These are phyloP conservation scores for Orchestia grillus DNA, from an alignment of 1,140 invertebrate genomes.

Conservation along the genomic window DNA sequence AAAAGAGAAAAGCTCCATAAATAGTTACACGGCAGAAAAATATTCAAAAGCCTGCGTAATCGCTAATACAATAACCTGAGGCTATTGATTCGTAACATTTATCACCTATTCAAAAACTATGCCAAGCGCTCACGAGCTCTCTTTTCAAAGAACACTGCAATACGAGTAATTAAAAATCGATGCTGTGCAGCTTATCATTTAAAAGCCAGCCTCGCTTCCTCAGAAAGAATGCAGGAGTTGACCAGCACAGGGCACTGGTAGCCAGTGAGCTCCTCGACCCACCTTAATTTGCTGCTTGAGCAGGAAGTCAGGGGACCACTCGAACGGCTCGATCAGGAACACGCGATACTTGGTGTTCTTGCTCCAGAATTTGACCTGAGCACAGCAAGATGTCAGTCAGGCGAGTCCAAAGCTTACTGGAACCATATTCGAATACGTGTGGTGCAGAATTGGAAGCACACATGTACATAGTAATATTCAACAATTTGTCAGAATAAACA, in stretches of 20 bases:
- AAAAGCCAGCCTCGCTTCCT: background rate
- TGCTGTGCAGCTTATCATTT: background rate
- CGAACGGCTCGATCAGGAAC: conserved; percentile 78
- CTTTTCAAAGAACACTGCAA: background rate
- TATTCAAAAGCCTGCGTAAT: no score
- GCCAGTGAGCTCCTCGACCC: conserved; percentile 7
- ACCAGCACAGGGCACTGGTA: background rate
- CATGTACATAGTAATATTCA: no score
- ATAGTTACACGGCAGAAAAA: no score
- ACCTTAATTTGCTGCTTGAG: conserved; percentile 70
- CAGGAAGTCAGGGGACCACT: conserved; percentile 70
- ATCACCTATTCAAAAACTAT: no score
- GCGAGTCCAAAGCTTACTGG: background rate
- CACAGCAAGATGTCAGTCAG: background rate
- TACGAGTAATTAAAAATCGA: background rate
- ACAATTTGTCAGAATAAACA: no score
- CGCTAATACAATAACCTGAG: no score
- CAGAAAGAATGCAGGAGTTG: background rate
- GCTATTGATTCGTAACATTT: no score
- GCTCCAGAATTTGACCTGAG: conserved; percentile 76
- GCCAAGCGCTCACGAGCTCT: background rate
- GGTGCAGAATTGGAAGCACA: no score
- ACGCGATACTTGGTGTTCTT: conserved; percentile 85
- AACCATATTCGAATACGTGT: no score
- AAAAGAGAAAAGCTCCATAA: no score